These are phyloP conservation scores for Hofmannophila pseudospretella DNA, from an alignment of 2,888 invertebrate genomes.

Conservation along the genomic window DNA sequence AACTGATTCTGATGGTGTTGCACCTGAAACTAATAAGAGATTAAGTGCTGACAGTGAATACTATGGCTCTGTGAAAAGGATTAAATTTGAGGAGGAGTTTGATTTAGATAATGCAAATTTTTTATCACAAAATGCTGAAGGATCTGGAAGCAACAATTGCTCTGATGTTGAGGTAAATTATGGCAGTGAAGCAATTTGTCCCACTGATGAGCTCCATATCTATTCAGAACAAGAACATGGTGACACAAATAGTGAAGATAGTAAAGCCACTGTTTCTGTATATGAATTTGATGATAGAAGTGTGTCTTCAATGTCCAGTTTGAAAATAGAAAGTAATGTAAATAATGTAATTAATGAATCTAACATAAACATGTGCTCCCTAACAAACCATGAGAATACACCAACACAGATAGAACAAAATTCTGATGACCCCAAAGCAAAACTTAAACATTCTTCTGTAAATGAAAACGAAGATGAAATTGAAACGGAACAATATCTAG, in stretches of 20 bases:
- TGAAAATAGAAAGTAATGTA: slow-evolving; percentile 58
- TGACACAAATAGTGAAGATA: slow-evolving; percentile 62
- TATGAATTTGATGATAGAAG: slow-evolving; percentile 69
- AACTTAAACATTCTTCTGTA: slow-evolving; percentile 19
- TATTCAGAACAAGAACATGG: slow-evolving; percentile 51
- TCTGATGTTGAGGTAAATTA: slow-evolving; percentile 51
- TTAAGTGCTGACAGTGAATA: slow-evolving; percentile 53
- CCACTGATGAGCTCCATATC: slow-evolving; percentile 41
- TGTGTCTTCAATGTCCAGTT: slow-evolving; percentile 54
- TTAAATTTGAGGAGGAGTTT: slow-evolving; percentile 57
- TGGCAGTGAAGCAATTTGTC: slow-evolving; percentile 45
- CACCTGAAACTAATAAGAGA: slow-evolving; percentile 53
- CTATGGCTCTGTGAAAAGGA: slow-evolving; percentile 50
- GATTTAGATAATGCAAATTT: slow-evolving; percentile 38
- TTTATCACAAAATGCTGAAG: slow-evolving; percentile 28
- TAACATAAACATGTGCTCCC: too few relatives aligned
- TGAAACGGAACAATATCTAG: slow-evolving; percentile 27
- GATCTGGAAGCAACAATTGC: slow-evolving; percentile 35
- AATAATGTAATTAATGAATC: slow-evolving; percentile 40
- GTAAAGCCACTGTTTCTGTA: slow-evolving; percentile 52
- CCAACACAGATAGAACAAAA: slow-evolving; percentile 22
- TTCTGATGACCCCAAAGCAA: slow-evolving; percentile 23
- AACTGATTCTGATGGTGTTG: slow-evolving; percentile 40
- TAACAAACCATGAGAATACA: too few relatives aligned
- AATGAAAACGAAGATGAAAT: slow-evolving; percentile 41